Conservation (phyloP, 2,888 invertebrate species). For the Melanophora roralis region DNA sequence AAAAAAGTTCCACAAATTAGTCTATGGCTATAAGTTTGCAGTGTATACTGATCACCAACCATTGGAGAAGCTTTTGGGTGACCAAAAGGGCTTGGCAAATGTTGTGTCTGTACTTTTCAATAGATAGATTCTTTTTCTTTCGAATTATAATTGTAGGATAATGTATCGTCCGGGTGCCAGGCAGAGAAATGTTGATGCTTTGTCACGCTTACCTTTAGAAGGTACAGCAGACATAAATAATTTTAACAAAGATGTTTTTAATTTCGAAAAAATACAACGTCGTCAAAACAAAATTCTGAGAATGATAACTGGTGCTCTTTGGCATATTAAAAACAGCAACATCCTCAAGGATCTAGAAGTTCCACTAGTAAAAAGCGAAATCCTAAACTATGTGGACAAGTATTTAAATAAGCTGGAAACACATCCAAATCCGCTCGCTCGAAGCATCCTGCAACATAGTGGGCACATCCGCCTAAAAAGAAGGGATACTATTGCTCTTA, state of each 20-base stretch:
- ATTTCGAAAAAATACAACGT: no score
- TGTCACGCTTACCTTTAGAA: slow-evolving; percentile 42
- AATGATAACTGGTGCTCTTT: no score
- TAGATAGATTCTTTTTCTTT: slow-evolving; percentile 49
- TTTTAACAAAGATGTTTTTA: not conserved
- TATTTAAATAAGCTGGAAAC: no score
- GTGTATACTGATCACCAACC: slow-evolving; percentile 49
- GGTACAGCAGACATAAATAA: not conserved
- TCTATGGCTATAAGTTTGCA: slow-evolving; percentile 34
- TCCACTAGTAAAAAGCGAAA: no score
- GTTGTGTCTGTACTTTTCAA: slow-evolving; percentile 48
- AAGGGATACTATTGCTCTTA: no score
- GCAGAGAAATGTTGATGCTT: slow-evolving; percentile 43
- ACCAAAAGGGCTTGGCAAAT: slow-evolving; percentile 46
- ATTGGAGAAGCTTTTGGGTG: slow-evolving; percentile 44
- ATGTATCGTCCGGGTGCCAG: slow-evolving; percentile 23
- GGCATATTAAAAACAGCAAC: no score
- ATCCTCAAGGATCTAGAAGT: no score
- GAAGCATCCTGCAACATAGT: no score
- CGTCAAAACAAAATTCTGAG: no score
- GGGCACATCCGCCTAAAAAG: no score
- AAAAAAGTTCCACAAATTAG: slow-evolving; percentile 15
- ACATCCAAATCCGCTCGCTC: no score
- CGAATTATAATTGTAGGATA: slow-evolving; percentile 47
- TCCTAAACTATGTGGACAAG: no score